phyloP scores from a whole-genome alignment of 2,888 invertebrate genomes.

The Mystacides longicornis region DNA sequence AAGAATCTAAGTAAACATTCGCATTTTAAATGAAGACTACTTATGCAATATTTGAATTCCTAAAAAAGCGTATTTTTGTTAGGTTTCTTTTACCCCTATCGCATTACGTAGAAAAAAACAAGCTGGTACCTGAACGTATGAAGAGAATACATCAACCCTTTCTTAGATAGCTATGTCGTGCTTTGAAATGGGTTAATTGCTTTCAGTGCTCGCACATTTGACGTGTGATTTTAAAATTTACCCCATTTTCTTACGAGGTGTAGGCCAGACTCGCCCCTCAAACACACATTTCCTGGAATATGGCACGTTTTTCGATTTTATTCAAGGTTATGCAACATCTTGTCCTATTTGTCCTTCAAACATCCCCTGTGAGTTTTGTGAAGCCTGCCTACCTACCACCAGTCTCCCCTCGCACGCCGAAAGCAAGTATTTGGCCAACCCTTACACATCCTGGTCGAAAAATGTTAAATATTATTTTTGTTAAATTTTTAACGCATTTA shows the following conservation, averaged over 20 bases:
- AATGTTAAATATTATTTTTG: not conserved
- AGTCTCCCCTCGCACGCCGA: constrained; percentile 7
- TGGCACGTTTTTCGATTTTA: constrained; percentile 25
- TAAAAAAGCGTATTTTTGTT: too few species aligned
- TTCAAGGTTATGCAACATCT: constrained; percentile 24
- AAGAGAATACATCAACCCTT: too few species aligned
- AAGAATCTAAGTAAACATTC: too few species aligned
- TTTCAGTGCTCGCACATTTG: not conserved
- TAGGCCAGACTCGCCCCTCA: constrained; percentile 7
- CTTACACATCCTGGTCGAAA: constrained; percentile 4
- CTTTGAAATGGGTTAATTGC: not conserved
- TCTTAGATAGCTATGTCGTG: too few species aligned
- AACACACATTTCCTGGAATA: constrained; percentile 19
- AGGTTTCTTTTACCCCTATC: too few species aligned
- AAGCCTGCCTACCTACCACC: constrained; percentile 1
- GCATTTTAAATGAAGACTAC: too few species aligned
- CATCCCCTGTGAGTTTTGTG: not conserved
- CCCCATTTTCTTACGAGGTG: not conserved
- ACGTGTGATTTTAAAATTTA: not conserved
- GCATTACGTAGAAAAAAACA: too few species aligned
- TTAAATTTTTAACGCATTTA: too few species aligned
- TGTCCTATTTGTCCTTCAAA: constrained; percentile 21
- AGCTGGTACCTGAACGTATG: too few species aligned
- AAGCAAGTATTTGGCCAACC: constrained; percentile 2
- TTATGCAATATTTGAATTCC: too few species aligned